Evolutionary conservation across 2,888 invertebrate genomes (phyloP), one percentile per base, ranked within the genome.

Genomic region (Philhelius pedissequus): DNA sequence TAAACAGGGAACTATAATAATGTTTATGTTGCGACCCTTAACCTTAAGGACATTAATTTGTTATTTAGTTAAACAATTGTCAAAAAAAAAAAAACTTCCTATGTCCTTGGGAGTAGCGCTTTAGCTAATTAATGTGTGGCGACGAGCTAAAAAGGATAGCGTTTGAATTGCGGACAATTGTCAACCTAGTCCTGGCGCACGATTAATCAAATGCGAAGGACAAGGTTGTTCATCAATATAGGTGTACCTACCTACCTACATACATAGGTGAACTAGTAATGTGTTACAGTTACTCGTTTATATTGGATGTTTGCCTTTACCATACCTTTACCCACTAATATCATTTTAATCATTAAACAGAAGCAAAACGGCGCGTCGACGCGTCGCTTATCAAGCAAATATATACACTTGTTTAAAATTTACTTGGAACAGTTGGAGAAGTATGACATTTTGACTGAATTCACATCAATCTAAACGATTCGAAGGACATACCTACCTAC

Each of bases 151-250:
- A n/a, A 22, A 30, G 35, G n/a, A n/a, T n/a, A 62, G 48, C 35
- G 32, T 64, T 62, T 70, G 45, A 64, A 50, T 40, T 58, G 64
- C 76, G 70, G 69, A 66, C 75, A 80, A 30, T 75, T 60, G 68
- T 68, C 64, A 52, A 40, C 54, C 56, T 18, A 64, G 50, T 54
- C 45, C 25, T 8, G 40, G 50, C 56, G 35, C 70, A 76, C 70
- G 56, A 81, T 76, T 70, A 76, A 81, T 76, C 76, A 81, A 70
- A 56, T 58, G 32, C 27, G 62, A 66, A 81, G 80, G 80, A 77
- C 81, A 70, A 70, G 64, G 64, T 64, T 76, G 77, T 64, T 76
- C 76, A 76, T 81, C 70, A 66, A 76, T 58, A 50, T 30, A 11
- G 4, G 15, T 54, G n/a, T 32, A 11, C n/a, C n/a, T n/a, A n/a